Conservation (phyloP, 2,888 invertebrate species). For the Drosophila mulleri region DNA sequence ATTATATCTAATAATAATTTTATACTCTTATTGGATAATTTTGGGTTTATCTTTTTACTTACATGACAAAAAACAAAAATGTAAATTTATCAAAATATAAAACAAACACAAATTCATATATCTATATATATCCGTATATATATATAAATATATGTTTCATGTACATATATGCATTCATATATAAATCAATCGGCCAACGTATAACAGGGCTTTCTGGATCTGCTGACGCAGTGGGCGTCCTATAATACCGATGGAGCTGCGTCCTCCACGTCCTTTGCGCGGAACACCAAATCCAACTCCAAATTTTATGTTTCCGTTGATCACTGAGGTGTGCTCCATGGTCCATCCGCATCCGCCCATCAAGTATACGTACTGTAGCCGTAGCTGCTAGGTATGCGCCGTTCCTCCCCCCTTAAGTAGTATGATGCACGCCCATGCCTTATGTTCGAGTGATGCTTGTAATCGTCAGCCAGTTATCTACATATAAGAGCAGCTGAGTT, state of each 20-base stretch:
- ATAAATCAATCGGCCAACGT: constrained; percentile 17
- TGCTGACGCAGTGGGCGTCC: constrained; percentile 83
- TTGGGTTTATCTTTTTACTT: constrained; percentile 81
- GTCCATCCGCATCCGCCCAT: constrained; percentile 6
- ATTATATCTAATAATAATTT: constrained; percentile 4
- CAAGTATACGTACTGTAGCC: constrained; percentile 20
- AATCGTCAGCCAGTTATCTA: constrained; percentile 7
- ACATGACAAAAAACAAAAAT: constrained; percentile 57
- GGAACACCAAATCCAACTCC: constrained; percentile 84
- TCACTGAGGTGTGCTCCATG: constrained; percentile 58
- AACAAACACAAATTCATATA: neutral
- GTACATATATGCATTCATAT: constrained; percentile 12
- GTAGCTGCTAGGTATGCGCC: constrained; percentile 38
- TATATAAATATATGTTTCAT: constrained; percentile 9
- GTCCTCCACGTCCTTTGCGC: constrained; percentile 76
- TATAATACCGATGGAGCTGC: constrained; percentile 77
- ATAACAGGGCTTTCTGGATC: constrained; percentile 82
- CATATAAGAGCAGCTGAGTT: neutral
- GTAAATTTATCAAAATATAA: constrained; percentile 3
- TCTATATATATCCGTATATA: neutral
- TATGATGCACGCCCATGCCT: constrained; percentile 28
- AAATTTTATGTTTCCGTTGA: constrained; percentile 85
- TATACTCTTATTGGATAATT: constrained; percentile 64
- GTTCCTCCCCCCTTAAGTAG: constrained; percentile 10
- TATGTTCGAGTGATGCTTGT: constrained; percentile 26